These are phyloP conservation scores for Adoxophyes honmai DNA, from an alignment of 1,140 invertebrate genomes.

Conservation along the genomic window DNA sequence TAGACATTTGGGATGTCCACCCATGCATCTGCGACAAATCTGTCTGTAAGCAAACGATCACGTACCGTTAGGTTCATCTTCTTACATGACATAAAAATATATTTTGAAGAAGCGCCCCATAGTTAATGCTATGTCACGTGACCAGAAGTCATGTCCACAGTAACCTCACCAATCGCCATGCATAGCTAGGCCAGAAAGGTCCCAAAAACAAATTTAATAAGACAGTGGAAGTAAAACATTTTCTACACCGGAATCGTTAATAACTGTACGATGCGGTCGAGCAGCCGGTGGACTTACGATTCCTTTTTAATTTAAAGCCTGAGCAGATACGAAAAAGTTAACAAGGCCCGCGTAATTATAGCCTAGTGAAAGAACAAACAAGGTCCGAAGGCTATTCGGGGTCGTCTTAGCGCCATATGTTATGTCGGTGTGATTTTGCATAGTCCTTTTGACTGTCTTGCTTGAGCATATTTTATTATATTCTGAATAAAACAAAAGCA, in stretches of 20 bases:
- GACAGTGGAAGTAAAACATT: constrained; percentile 73
- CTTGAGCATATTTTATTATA: background rate
- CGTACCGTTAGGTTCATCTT: too few species aligned
- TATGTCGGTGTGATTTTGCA: constrained; percentile 35
- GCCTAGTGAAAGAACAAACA: constrained; percentile 63
- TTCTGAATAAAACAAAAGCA: too few species aligned
- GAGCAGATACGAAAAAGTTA: constrained; percentile 61
- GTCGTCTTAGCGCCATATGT: constrained; percentile 63
- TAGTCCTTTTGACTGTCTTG: constrained; percentile 27
- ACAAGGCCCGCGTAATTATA: constrained; percentile 72
- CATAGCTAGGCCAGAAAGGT: constrained; percentile 53
- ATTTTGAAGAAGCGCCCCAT: too few species aligned
- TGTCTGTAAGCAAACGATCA: too few species aligned
- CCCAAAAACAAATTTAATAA: constrained; percentile 66
- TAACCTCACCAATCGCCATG: constrained; percentile 29
- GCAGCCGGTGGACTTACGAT: constrained; percentile 44
- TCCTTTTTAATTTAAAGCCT: constrained; percentile 72
- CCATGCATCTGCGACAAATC: too few species aligned
- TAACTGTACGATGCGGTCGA: constrained; percentile 63
- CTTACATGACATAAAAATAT: too few species aligned
- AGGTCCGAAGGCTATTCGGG: constrained; percentile 43
- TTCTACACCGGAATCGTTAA: constrained; percentile 73
- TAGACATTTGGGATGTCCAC: too few species aligned
- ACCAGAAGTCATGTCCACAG: constrained; percentile 33
- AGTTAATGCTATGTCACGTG: background rate